phyloP scores from a whole-genome alignment of 2,888 invertebrate genomes.

The Polymixis flavicincta region DNA sequence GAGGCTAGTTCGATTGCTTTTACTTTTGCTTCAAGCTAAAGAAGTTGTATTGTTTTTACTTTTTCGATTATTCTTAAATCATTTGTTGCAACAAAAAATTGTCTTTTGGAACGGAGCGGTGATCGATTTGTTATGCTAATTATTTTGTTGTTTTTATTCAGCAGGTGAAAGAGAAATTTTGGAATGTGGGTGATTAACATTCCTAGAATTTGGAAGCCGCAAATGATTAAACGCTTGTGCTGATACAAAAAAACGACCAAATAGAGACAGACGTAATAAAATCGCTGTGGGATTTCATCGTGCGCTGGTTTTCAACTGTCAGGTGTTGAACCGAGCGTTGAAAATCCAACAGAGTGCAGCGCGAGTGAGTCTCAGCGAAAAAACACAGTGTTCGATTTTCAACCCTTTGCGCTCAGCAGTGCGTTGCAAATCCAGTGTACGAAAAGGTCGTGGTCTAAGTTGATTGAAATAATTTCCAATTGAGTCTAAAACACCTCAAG shows the following conservation, averaged over 20 bases:
- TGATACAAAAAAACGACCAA: neutral
- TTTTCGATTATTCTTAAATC: slow-evolving; percentile 71
- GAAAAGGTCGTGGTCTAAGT: neutral
- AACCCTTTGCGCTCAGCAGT: too few species aligned
- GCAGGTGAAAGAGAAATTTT: slow-evolving; percentile 37
- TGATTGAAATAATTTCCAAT: neutral
- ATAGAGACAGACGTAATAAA: neutral
- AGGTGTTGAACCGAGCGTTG: too few species aligned
- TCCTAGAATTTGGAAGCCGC: slow-evolving; percentile 19
- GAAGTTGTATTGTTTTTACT: slow-evolving; percentile 72
- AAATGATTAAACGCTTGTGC: neutral
- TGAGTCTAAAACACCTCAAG: neutral
- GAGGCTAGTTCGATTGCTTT: slow-evolving; percentile 73
- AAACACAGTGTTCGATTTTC: too few species aligned
- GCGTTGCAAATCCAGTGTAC: too few species aligned
- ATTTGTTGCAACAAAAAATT: slow-evolving; percentile 61
- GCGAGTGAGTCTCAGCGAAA: too few species aligned
- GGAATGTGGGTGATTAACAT: slow-evolving; percentile 25
- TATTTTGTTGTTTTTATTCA: slow-evolving; percentile 45
- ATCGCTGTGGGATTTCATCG: too few species aligned
- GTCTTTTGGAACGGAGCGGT: slow-evolving; percentile 30
- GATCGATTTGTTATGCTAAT: slow-evolving; percentile 57
- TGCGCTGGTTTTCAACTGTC: too few species aligned
- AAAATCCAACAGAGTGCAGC: too few species aligned
- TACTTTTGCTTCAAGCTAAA: slow-evolving; percentile 71